Evolutionary conservation across 2,797 vertebrate species (phyloP), one percentile per base, ranked within the genome.

Genomic region (Oreochromis mossambicus): DNA sequence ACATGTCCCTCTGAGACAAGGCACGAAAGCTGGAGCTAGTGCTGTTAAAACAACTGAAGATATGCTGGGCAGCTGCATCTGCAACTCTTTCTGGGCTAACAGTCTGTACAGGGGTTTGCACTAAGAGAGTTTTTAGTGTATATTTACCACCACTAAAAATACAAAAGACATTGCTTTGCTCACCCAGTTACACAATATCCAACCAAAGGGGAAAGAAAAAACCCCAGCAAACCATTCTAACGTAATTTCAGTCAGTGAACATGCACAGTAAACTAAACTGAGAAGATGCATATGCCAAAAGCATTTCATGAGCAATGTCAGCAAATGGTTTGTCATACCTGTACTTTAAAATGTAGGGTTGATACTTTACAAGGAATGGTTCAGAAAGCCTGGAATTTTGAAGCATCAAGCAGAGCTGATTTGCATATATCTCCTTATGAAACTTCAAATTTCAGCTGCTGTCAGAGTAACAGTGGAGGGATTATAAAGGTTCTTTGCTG

Each of bases 1-100:
- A 78, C 15, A 32, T 41, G 86, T 32, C 43, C 88, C 86, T 50
- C 41, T 78, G 90, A 91, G 90, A 89, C 52, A 2, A 83, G 52
- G n/a, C 43, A 75, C 5, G 26, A 50, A 80, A 63, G 80, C 86
- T 41, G 32, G 41, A 76, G 34, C 58, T n/a, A 34, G 52, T 34
- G 41, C 83, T 54, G 50, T 50, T 50, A 50, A 75, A 75, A 75
- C 70, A 77, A 82, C 26, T 19, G 10, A 55, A 70, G 50, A 12
- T 29, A 48, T 48, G 8, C 17, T 50, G 70, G 24, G 32, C 79
- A 61, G 6, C 17, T 78, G 38, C 77, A 52, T 29, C 51, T 19
- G 50, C 34, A 41, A n/a, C 14, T 50, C 46, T 17, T 46, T 34
- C 7, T 63, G 14, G 0, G 29, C 10, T 75, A 14, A 50, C 21